Percentiles rank a stretch among this genome's conserved stretches.
phyloP scores from a whole-genome alignment of 2,888 invertebrate genomes.

The Folsomia manolachei region DNA sequence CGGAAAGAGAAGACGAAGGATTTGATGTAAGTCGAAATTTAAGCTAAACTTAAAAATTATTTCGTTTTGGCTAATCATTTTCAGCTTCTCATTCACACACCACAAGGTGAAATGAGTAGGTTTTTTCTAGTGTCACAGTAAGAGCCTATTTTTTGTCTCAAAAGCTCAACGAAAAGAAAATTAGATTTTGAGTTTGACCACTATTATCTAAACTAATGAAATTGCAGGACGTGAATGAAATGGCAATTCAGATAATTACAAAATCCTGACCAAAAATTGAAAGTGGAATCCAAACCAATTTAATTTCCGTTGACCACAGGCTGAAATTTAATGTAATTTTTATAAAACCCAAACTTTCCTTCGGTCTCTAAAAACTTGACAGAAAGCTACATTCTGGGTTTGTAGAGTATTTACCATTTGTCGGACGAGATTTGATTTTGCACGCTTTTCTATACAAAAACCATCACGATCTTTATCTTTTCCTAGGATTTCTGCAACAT shows the following conservation, averaged over 20 bases:
- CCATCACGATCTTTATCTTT: neutral
- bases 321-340: neutral
- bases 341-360: neutral
- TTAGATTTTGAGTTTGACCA: neutral
- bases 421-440: neutral
- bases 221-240: neutral
- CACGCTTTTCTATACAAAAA: neutral
- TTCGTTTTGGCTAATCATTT: too few relatives aligned
- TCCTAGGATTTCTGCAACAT: neutral
- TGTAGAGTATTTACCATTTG: neutral
- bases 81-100: too few relatives aligned
- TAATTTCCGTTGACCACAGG: slow-evolving; percentile 7
- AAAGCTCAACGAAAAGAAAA: neutral
- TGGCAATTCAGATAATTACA: slow-evolving; percentile 3
- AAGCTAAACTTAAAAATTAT: neutral
- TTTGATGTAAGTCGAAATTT: slow-evolving; percentile 12
- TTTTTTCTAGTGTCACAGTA: too few relatives aligned
- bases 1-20: slow-evolving; percentile 13
- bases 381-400: neutral
- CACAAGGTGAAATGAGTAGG: too few relatives aligned
- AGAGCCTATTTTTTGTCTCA: neutral
- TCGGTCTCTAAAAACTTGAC: neutral
- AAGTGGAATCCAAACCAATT: neutral
- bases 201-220: neutral
- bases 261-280: neutral